Conservation (phyloP, 2,888 invertebrate genomes). For the Cheilosia urbana region DNA sequence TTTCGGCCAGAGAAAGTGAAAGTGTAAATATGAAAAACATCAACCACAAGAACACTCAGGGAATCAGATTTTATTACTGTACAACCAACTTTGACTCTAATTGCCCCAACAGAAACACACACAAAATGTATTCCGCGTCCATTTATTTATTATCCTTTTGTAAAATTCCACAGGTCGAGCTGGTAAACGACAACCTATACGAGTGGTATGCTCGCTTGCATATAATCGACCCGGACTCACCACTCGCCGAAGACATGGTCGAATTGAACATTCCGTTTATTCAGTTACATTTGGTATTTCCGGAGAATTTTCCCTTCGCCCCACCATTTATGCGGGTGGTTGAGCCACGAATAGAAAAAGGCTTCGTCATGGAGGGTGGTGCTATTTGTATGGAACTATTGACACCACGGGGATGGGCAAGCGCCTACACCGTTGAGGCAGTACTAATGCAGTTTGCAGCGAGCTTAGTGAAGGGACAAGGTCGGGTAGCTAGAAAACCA, state of each 20-base stretch:
- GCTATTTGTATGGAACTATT: slow-evolving; percentile 95
- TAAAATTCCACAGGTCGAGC: slow-evolving; percentile 86
- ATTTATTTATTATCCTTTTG: not conserved
- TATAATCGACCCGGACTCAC: slow-evolving; percentile 93
- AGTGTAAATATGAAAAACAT: too few species aligned
- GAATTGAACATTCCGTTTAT: slow-evolving; percentile 90
- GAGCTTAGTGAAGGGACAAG: slow-evolving; percentile 94
- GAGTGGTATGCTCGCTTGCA: slow-evolving; percentile 94
- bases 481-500: slow-evolving; percentile 91
- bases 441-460: slow-evolving; percentile 95
- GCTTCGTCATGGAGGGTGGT: slow-evolving; percentile 95
- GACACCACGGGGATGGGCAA: slow-evolving; percentile 94
- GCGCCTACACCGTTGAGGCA: slow-evolving; percentile 94
- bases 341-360: slow-evolving; percentile 91
- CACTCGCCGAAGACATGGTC: slow-evolving; percentile 91
- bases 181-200: slow-evolving; percentile 93
- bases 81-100: slow-evolving; percentile 19
- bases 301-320: slow-evolving; percentile 94
- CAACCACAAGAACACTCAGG: too few species aligned
- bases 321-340: slow-evolving; percentile 94
- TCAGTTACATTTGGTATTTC: slow-evolving; percentile 91
- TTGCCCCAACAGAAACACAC: slow-evolving; percentile 28
- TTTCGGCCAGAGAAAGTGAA: too few species aligned
- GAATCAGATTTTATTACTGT: not conserved
- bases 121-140: not conserved